Evolutionary conservation across 2,888 invertebrate species (phyloP), one percentile per base, ranked within the genome.

Genomic region (Drosophila macrothrix): DNA sequence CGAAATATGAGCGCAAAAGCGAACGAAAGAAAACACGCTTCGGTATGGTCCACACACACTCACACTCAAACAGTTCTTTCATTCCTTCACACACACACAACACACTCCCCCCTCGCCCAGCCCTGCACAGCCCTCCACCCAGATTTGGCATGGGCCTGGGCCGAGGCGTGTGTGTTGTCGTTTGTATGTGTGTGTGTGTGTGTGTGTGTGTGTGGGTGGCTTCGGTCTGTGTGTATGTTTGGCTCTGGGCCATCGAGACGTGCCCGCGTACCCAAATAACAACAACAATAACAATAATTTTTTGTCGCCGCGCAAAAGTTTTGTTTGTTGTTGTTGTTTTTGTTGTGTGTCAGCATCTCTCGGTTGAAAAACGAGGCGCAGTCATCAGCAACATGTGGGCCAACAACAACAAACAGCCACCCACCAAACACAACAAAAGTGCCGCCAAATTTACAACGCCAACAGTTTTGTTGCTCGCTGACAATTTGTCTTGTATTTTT

Each of bases 1-100:
- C 88, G 85, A 88, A 86, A 86, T 88, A 88, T 88, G 84, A 86
- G 79, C 81, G 68, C 62, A 71, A 86, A 85, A 80, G 80, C 63
- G 9, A 76, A 76, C 69, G 33, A 76, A 71, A 77, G 77, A 88
- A 80, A 84, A 84, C 80, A 73, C 69, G 70, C 77, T 72, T 72
- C 50, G 56, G 56, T 64, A 46, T 41, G 71, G 73, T 55, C 62
- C 39, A 56, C 28, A 66, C 62, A 59, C 25, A 67, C 29, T 1
- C 19, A 55, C 33, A 53, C n/a, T n/a, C 37, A 52, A 58, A 61
- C 61, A 59, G 35, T 67, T 63, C 67, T 66, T 31, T 59, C 65
- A 63, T 72, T 76, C 76, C 76, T 72, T 69, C n/a, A 39, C 56
- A 66, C 41, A 53, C 59, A 71, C 29, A 49, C 55, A 52, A 58